A percentile compares a stretch with the other conserved stretches of the same genome.
Conservation (phyloP, 2,888 invertebrate genomes). For the Dysmachus trigonus region DNA sequence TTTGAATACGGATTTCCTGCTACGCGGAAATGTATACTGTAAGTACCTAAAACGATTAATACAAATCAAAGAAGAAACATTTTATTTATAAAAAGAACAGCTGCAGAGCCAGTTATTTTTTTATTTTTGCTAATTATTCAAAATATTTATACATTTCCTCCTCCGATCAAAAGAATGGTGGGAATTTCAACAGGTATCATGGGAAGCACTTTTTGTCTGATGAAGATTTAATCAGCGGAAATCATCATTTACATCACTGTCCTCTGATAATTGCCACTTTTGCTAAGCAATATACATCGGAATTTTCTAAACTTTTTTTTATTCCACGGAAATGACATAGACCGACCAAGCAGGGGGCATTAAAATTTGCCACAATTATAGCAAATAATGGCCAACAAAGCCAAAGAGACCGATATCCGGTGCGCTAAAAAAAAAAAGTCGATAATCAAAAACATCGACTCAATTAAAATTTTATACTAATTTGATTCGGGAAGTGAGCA, state of each 20-base stretch:
- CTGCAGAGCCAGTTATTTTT: neutral
- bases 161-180: neutral
- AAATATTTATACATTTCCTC: neutral
- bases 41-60: too few relatives aligned
- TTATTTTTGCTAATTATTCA: neutral
- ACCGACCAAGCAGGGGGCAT: neutral
- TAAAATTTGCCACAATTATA: conserved; percentile 11
- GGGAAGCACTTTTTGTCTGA: neutral
- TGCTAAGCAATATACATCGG: neutral
- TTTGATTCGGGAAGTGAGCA: conserved; percentile 21
- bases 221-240: neutral
- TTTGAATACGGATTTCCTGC: too few relatives aligned
- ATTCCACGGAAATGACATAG: neutral
- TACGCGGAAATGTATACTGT: too few relatives aligned
- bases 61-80: too few relatives aligned
- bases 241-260: neutral
- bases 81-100: too few relatives aligned
- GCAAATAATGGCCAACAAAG: neutral
- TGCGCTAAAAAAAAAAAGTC: neutral
- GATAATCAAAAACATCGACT: conserved; percentile 16
- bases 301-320: neutral
- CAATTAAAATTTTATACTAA: conserved; percentile 28
- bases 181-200: neutral
- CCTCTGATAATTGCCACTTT: neutral
- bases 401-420: neutral